Base-by-base conservation (phyloP, 2,113 vertebrate species). In the Chelonoidis abingdonii region DNA sequence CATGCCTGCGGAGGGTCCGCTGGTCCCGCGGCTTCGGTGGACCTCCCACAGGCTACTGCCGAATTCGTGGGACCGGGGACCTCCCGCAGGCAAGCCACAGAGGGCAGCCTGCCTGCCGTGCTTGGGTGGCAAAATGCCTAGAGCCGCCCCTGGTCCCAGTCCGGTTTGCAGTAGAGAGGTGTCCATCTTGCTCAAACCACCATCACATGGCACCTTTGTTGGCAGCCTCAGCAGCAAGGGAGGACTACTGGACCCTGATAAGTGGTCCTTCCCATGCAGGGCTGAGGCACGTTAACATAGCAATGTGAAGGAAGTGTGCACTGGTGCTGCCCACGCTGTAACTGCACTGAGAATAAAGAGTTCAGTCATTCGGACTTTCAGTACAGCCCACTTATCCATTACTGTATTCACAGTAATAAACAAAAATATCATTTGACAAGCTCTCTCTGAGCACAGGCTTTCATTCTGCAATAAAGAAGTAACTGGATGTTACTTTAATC, bases 371-470 rank as follows among this genome's bases (percentile, higher is more conserved):
- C 41, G 35, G 80, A 82, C 50, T 82, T 22, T 76, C 56, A 86
- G 31, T 31, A 29, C 38, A 53, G 52, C 57, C 56, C 69, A 14
- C 85, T 80, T n/a, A 56, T 87, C 49, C 80, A 44, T 53, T 0
- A 31, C 21, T 54, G 50, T 41, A 9, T 81, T 86, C 53, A 93
- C 21, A 75, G 12, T 44, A 5, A 79, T 5, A 93, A 14, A 19
- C 49, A 65, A 57, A 53, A 54, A 21, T 9, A 5, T 0, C 0
- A 22, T 4, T 80, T 65, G 10, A 38, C 0, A 2, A 0, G 35
- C 25, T 57, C 86, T 10, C 49, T 50, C 38, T 44, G 80, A 75
- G 57, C 72, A 76, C 44, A 72, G 14, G 72, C 76, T 72, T 44
- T 79, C 7, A 0, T 38, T 83, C n/a, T 89, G 90, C 72, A 65